Evolutionary conservation across 2,797 vertebrate species (phyloP).

Genomic region (Tiaroga cobitis): DNA sequence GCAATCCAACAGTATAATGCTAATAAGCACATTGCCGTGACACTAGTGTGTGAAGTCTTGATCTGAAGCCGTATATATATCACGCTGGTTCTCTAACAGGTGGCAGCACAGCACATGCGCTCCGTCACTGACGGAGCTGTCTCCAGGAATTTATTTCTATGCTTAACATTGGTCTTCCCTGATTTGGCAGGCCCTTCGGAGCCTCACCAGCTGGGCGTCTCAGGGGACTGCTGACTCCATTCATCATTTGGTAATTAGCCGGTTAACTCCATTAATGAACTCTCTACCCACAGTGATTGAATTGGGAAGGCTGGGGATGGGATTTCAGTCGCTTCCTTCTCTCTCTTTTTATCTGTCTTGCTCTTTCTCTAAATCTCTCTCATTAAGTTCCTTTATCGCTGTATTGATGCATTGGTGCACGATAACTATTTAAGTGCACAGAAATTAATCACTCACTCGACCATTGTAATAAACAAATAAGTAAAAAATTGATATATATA

Average conservation of each 20-base stretch:
- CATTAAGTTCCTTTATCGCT: constrained; percentile 23
- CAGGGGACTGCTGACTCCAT: constrained; percentile 63
- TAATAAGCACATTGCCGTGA: neutral
- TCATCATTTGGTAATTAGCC: constrained; percentile 69
- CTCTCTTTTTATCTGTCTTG: constrained; percentile 45
- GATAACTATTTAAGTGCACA: neutral
- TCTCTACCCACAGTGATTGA: constrained; percentile 61
- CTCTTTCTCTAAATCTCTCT: constrained; percentile 3
- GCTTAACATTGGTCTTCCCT: constrained; percentile 44
- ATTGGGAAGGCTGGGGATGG: constrained; percentile 56
- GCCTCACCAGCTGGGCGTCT: constrained; percentile 62
- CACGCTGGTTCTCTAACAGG: constrained; percentile 33
- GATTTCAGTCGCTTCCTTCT: constrained; percentile 59
- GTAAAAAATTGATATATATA: too few species aligned
- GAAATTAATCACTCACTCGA: neutral
- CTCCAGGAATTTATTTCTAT: constrained; percentile 58
- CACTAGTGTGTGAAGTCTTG: neutral
- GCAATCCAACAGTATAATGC: neutral
- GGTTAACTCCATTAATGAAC: constrained; percentile 68
- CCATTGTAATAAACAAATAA: neutral
- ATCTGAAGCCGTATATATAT: neutral
- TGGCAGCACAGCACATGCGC: constrained; percentile 46
- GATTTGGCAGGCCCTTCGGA: constrained; percentile 44
- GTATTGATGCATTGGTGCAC: constrained; percentile 5
- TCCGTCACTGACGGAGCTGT: constrained; percentile 52